phyloP scores from a whole-genome alignment of 2,797 vertebrate genomes.

The Girardinus metallicus region DNA sequence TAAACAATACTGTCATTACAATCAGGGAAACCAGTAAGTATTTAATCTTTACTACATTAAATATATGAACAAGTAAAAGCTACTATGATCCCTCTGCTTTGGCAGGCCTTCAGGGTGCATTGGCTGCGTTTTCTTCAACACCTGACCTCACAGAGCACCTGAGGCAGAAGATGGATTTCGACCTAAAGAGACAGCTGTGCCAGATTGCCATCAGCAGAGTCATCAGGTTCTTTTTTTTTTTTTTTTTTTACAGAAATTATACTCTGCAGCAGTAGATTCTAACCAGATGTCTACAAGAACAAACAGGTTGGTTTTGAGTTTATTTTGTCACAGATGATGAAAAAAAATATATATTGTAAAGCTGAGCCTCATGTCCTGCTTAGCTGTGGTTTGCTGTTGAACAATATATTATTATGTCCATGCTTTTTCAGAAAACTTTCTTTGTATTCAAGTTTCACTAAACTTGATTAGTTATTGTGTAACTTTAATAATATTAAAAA shows the following conservation, averaged over 20 bases:
- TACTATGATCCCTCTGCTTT: neutral
- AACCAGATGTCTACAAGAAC: neutral
- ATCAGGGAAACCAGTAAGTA: neutral
- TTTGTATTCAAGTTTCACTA: neutral
- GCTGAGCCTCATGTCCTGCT: neutral
- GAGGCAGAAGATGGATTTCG: slow-evolving; percentile 29
- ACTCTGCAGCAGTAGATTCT: slow-evolving; percentile 16
- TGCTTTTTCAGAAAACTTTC: neutral
- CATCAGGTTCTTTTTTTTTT: slow-evolving; percentile 8
- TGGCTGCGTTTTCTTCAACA: slow-evolving; percentile 1
- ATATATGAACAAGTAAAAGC: neutral
- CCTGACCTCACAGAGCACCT: slow-evolving; percentile 10
- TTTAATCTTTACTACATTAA: neutral
- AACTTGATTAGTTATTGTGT: neutral
- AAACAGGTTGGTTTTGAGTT: slow-evolving; percentile 12
- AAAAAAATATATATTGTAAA: neutral
- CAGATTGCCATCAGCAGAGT: slow-evolving; percentile 7
- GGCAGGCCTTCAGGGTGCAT: neutral
- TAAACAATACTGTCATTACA: neutral
- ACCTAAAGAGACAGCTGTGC: slow-evolving; percentile 5
- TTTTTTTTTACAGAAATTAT: slow-evolving; percentile 12
- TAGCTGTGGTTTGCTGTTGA: neutral
- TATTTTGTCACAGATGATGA: neutral
- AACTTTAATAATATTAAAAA: neutral
- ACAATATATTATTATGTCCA: neutral